Evolutionary conservation across 1,140 invertebrate genomes (phyloP), one percentile per base, ranked within the genome.

Genomic region (Drosophila eugracilis): DNA sequence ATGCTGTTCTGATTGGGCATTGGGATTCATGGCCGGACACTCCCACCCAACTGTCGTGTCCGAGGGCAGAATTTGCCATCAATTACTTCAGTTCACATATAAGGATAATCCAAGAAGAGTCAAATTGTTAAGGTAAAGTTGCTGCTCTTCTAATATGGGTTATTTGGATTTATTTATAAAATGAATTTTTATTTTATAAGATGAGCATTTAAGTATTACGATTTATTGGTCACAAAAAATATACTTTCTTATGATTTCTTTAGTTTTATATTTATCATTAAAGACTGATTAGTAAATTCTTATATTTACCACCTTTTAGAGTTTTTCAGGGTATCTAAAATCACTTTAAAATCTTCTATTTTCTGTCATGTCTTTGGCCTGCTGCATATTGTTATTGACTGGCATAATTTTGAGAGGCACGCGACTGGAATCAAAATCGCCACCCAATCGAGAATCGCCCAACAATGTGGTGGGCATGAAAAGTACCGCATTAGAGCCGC

Each of bases 341-440:
- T 60, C 26, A 41, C 19, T n/a, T 41, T 3, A 6, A 39, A 19
- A 9, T 39, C 7, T 39, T 1, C 3, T 7, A 14, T 30, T 24
- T 24, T n/a, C 24, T 7, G 10, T 1, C 21, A 34, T 37, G 17
- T 37, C 21, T 14, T 44, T 21, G 42, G 45, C 21, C 36, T 39
- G 45, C n/a, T 53, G 60, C 54, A 77, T 70, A 74, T 69, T 60
- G 48, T 41, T 42, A 32, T 71, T 44, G 36, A 70, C 34, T 69
- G 37, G 57, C 72, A 75, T 66, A 52, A 62, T 84, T 75, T 84
- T 28, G 44, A 24, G 21, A 12, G 15, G 42, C 19, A 75, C 69
- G 77, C 65, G 83, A 50, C 36, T 22, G 1, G 81, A 69, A 88
- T 86, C 21, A 15, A 32, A 78, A 81, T 78, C 12, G 34, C 15